Percentiles rank a stretch among this genome's conserved stretches.
phyloP scores from a whole-genome alignment of 2,797 vertebrate genomes.

The Threskiornis aethiopicus region DNA sequence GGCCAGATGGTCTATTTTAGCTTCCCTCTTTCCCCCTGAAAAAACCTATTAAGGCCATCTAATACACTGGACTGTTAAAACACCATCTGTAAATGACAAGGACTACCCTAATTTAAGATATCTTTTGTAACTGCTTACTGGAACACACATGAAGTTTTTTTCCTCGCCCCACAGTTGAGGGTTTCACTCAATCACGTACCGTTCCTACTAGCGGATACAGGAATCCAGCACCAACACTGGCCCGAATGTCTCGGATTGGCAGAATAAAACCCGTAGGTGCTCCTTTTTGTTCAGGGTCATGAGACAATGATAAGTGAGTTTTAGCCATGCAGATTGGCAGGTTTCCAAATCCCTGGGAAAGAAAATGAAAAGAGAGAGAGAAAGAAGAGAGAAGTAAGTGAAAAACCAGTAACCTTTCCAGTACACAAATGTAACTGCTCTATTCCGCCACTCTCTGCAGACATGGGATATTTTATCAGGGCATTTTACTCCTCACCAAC shows the following conservation, averaged over 20 bases:
- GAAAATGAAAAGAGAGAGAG: background rate
- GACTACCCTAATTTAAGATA: background rate
- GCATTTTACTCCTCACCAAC: background rate
- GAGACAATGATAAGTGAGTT: constrained; percentile 94
- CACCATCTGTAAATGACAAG: background rate
- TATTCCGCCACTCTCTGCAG: background rate
- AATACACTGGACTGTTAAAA: background rate
- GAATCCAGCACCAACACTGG: constrained; percentile 94
- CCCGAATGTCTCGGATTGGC: constrained; percentile 94
- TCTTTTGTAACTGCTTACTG: background rate
- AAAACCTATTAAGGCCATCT: background rate
- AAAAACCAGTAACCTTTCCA: background rate
- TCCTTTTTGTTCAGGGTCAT: constrained; percentile 93
- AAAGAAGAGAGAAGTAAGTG: background rate
- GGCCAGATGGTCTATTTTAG: background rate
- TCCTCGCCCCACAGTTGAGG: background rate
- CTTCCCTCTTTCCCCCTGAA: background rate
- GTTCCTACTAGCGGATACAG: constrained; percentile 92
- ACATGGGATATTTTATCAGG: background rate
- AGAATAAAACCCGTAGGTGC: constrained; percentile 90
- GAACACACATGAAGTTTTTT: background rate
- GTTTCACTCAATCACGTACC: constrained; percentile 73
- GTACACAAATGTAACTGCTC: background rate
- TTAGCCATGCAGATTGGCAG: constrained; percentile 99
- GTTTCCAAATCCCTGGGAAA: constrained; percentile 87